Percentiles rank a stretch among this genome's conserved stretches.
These are phyloP conservation scores for Amia ocellicauda DNA, from an alignment of 2,113 vertebrate species.

Conservation along the genomic window DNA sequence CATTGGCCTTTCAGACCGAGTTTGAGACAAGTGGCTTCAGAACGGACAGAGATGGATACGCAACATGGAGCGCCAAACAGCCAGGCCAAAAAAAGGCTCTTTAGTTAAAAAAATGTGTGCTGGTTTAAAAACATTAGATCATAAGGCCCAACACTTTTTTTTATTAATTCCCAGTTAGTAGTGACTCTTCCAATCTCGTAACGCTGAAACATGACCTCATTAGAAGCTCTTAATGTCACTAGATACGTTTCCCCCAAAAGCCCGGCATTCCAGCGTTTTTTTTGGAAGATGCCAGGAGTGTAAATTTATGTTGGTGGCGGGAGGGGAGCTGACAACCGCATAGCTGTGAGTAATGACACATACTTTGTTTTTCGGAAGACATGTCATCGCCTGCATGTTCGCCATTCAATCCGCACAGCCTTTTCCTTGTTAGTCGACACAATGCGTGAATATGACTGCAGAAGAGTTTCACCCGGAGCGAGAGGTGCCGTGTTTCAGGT, in stretches of 20 bases:
- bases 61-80: neutral
- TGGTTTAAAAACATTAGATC: conserved; percentile 25
- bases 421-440: conserved; percentile 68
- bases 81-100: conserved; percentile 16
- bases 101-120: conserved; percentile 30
- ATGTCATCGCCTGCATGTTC: conserved; percentile 70
- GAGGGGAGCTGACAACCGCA: conserved; percentile 28
- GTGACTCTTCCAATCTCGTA: conserved; percentile 30
- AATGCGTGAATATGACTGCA: conserved; percentile 63
- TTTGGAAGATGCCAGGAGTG: conserved; percentile 17
- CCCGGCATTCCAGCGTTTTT: conserved; percentile 22
- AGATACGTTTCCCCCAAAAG: conserved; percentile 13
- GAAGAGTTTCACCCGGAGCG: conserved; percentile 59
- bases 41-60: too few relatives aligned
- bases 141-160: conserved; percentile 18
- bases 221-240: conserved; percentile 21
- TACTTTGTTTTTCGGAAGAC: conserved; percentile 53
- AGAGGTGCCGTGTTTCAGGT: conserved; percentile 63
- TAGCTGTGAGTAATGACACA: conserved; percentile 54
- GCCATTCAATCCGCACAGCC: conserved; percentile 59
- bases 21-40: too few relatives aligned
- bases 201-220: conserved; percentile 26
- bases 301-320: conserved; percentile 19
- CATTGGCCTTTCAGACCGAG: too few relatives aligned
- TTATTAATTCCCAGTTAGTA: neutral